Conservation (phyloP, 2,797 vertebrate species). For the Ibycter americanus region DNA sequence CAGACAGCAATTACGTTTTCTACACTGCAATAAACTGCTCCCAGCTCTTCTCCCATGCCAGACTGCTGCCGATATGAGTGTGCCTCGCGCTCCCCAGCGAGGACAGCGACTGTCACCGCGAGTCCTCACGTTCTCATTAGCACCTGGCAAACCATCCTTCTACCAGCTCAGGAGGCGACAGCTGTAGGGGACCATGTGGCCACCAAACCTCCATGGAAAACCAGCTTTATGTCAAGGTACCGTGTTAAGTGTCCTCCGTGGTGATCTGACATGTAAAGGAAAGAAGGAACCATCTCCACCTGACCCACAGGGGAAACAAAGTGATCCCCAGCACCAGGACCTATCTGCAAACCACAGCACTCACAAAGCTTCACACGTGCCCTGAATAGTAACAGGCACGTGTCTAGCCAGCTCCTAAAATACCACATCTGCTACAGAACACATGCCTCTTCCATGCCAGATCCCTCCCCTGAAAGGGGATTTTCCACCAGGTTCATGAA, state of each 20-base stretch:
- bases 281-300: not conserved
- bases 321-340: not conserved
- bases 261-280: not conserved
- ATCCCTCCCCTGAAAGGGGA: not conserved
- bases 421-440: not conserved
- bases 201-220: not conserved
- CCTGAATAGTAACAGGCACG: too few relatives aligned
- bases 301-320: not conserved
- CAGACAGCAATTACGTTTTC: not conserved
- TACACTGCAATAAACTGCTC: not conserved
- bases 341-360: not conserved
- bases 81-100: not conserved
- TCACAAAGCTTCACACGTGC: not conserved
- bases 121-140: not conserved
- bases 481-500: not conserved
- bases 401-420: not conserved
- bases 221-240: not conserved
- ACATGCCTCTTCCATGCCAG: fast-evolving
- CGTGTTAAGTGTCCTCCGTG: not conserved
- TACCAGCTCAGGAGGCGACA: not conserved
- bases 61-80: too few relatives aligned
- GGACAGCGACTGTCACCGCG: not conserved
- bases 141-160: not conserved
- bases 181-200: not conserved
- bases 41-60: not conserved